phyloP scores from a whole-genome alignment of 92 coral and sea anemone species.

The Porites cylindrica region DNA sequence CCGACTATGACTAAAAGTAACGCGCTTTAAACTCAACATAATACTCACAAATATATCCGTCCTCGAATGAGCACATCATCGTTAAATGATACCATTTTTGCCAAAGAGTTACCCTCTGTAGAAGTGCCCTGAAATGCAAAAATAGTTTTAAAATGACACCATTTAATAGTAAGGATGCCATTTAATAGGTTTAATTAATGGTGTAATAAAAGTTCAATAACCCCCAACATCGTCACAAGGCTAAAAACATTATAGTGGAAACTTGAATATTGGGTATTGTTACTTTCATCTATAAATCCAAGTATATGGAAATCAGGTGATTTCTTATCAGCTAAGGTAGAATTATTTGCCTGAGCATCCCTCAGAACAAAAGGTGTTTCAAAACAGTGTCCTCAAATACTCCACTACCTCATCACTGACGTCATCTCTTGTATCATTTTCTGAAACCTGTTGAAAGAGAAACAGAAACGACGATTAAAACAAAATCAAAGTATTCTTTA shows the following conservation, averaged over 20 bases:
- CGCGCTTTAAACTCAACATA: not conserved
- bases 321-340: no score
- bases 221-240: no score
- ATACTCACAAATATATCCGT: conserved; percentile 87
- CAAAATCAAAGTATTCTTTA: no score
- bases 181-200: not conserved
- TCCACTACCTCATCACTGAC: not conserved
- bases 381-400: not conserved
- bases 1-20: no score
- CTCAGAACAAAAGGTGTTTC: not conserved
- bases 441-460: not conserved
- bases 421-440: not conserved
- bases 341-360: not conserved
- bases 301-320: no score
- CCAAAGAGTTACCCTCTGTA: conserved; percentile 70
- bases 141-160: not conserved
- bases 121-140: conserved; percentile 56
- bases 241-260: no score
- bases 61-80: conserved; percentile 96
- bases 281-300: no score
- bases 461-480: not conserved
- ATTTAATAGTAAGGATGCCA: not conserved
- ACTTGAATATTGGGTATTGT: no score
- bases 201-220: no score
- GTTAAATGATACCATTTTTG: conserved; percentile 91